Evolutionary conservation across 2,888 invertebrate species (phyloP).

Genomic region (Ophion ellenae): DNA sequence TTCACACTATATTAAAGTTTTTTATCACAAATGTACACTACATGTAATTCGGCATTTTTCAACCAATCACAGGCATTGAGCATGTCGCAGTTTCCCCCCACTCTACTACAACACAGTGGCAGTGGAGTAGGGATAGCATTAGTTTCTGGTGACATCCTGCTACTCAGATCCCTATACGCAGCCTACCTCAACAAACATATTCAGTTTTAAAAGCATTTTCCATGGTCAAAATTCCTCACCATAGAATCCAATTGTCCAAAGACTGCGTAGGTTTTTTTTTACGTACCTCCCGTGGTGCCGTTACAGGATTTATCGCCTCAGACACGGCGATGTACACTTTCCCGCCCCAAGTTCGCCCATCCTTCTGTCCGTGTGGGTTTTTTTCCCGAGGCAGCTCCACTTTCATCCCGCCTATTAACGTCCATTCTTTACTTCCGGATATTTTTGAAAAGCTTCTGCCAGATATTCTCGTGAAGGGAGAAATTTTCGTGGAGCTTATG

Average conservation of each 20-base stretch:
- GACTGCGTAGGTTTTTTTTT: background rate
- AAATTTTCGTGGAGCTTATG: background rate
- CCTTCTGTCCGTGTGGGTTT: background rate
- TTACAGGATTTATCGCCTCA: constrained; percentile 20
- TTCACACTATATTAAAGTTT: no score
- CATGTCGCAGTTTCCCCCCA: no score
- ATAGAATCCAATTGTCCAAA: background rate
- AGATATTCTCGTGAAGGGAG: constrained; percentile 24
- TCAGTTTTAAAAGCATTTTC: no score
- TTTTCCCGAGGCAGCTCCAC: background rate
- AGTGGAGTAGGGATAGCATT: no score
- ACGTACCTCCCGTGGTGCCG: background rate
- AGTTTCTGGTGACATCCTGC: no score
- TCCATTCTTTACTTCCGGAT: constrained; percentile 31
- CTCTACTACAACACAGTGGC: no score
- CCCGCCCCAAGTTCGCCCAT: background rate
- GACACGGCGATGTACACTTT: constrained; percentile 5
- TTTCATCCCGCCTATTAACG: background rate
- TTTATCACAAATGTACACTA: no score
- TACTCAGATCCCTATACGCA: no score
- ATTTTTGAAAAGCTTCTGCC: constrained; percentile 41
- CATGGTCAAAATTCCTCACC: background rate
- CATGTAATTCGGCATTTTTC: no score
- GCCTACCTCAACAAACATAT: no score
- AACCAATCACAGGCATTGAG: no score